Base-by-base conservation (phyloP, 2,888 invertebrate genomes). In the Polydrusus tereticollis region DNA sequence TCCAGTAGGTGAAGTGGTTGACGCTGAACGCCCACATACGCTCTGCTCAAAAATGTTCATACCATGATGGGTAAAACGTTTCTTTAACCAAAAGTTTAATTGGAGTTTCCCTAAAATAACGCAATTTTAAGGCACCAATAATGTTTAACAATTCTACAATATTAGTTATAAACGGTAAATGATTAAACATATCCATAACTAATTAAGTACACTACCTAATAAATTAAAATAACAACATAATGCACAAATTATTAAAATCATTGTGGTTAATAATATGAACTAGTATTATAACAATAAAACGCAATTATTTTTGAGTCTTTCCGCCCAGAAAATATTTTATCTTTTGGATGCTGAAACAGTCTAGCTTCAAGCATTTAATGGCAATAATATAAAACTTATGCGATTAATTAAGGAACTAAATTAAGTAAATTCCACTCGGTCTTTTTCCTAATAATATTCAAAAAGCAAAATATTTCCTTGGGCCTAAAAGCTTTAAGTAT, bases 191-290 rank as follows among this genome's bases (percentile, higher is more conserved):
- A 62, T 62, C 45, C 47, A 47, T 62, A 62, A 50, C 38, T 45
- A 62, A 62, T 67, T 62, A 71, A 62, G 26, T 43, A 57, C 62
- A 38, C 62, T 62, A 62, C 47, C 62, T 66, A 66, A 33, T 12
- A 38, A 72, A 67, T 50, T 65, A 65, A 65, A 55, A 29, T 33
- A 63, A 58, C 52, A 72, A 72, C 43, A 63, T 67, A 72, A 67
- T 72, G 72, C 72, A 72, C 72, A 72, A 65, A 65, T 45, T 58
- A 58, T 66, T 58, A 60, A 65, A 64, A 60, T 63, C 16, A 68
- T 59, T 38, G 21, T 26, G 50, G 16, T 21, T 55, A 38, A 69
- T 60, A 69, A 52, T 41, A 62, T 69, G 47, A 60, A 62, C 69
- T 69, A 69, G 62, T 33, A 29, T 36, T 43, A 59, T 60, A 60